Evolutionary conservation across 2,888 invertebrate genomes (phyloP), one percentile per base, ranked within the genome.

Genomic region (Bruchidius siliquastri): DNA sequence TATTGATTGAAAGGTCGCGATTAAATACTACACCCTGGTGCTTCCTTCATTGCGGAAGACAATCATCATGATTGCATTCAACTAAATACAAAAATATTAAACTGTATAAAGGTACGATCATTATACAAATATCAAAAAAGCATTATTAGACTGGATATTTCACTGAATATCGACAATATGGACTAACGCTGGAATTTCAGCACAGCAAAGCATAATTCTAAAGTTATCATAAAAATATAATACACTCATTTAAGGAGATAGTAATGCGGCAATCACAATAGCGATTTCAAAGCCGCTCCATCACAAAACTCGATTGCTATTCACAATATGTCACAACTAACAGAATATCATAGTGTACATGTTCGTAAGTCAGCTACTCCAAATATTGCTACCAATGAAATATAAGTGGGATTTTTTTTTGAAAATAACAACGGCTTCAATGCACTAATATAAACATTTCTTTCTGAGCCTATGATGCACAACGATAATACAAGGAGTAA

Each of bases 61-160:
- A 86, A 87, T 86, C 86, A 83, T 83, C 81, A 84, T 85, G 86
- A 87, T 86, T 86, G 87, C 85, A 84, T 86, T 85, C 85, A 86
- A 86, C 84, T 85, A 86, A 87, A 85, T 87, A 86, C 85, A 86
- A 87, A 87, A 86, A 86, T 86, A 86, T 86, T 85, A 85, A 86
- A 86, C 85, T 86, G 86, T 87, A 86, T 86, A 86, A 85, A 85
- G 85, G 85, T 86, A 85, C 85, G 85, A 85, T 85, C 83, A 86
- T 86, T 84, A 85, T 85, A 86, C 86, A 85, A 84, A 85, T 85
- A 85, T 86, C 83, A 85, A 86, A 86, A 85, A 85, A 85, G 85
- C 85, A 84, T 70, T 82, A 79, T 79, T 81, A 80, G 79, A 82
- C 76, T 80, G 82, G 81, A 82, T 81, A 84, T 83, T 79, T 77